Evolutionary conservation across 2,797 vertebrate genomes (phyloP), one percentile per base, ranked within the genome.

Genomic region (Morus bassanus): DNA sequence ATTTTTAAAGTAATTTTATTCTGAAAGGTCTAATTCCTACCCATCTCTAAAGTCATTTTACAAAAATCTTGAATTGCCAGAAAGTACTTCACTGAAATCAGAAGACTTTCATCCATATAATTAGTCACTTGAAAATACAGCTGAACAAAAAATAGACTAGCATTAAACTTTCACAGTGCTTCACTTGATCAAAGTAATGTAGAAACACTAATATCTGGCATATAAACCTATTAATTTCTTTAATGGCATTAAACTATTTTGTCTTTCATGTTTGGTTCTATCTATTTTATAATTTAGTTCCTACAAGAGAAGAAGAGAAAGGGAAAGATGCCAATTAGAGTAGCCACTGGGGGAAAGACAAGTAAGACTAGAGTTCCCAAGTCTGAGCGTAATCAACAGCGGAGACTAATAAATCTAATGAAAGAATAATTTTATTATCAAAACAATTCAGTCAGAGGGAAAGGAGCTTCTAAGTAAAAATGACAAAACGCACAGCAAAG

Each of bases 391-490:
- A 92, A 94, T 77, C 46, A 95, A 65, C 33, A 86, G n/a, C 53
- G 67, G 22, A 64, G 27, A 94, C 92, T 89, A 83, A 89, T 93
- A 59, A 88, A 69, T 73, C 48, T 41, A 78, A 53, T 76, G 21
- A 30, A 85, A 61, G 61, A 81, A 61, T 91, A 82, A 92, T 94
- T 91, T 95, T 91, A 41, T 87, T 91, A 86, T 41, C 61, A 75
- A 70, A 70, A 53, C 50, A 93, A 35, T 84, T 95, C 37, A 77
- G 16, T 85, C 0, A 0, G 50, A 80, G 33, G 78, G 33, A 50
- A 69, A 93, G 76, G 48, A 77, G 16, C 59, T 96, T 68, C 63
- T 91, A 77, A 92, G 13, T 59, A 50, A 85, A 77, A 95, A 45
- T 57, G 27, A 45, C 30, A 91, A 85, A 92, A 70, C 3, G 1